These are phyloP conservation scores for Onthophagus sagittarius DNA, from an alignment of 2,888 invertebrate genomes.

Conservation along the genomic window DNA sequence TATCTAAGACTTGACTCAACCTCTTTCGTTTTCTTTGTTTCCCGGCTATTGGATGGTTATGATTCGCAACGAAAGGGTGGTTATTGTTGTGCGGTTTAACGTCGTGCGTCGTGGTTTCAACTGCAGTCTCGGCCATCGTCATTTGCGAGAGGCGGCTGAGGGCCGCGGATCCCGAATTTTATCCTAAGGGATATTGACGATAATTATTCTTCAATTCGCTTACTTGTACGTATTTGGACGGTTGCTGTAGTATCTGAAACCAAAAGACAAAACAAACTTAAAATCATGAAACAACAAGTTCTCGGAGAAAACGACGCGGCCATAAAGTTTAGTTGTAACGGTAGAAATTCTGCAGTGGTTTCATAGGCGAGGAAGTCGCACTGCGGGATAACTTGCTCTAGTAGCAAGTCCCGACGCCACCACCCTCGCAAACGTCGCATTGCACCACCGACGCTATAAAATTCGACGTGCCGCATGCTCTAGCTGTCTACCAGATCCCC, in stretches of 20 bases:
- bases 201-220: neutral
- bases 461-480: conserved; percentile 1
- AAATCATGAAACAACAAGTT: neutral
- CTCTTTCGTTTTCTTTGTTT: conserved; percentile 75
- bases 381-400: neutral
- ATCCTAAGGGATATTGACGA: conserved; percentile 25
- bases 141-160: conserved; percentile 58
- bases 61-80: conserved; percentile 59
- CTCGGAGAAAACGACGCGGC: neutral
- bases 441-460: conserved; percentile 15
- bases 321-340: neutral
- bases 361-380: neutral
- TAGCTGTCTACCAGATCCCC: neutral
- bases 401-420: neutral
- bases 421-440: conserved; percentile 18
- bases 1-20: conserved; percentile 76
- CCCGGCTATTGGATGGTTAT: conserved; percentile 55
- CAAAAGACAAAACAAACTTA: neutral
- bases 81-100: conserved; percentile 52
- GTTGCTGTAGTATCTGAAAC: conserved; percentile 16
- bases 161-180: conserved; percentile 51
- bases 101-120: conserved; percentile 53
- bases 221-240: neutral
- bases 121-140: conserved; percentile 69
- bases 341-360: conserved; percentile 17